Percentiles rank a stretch among this genome's conserved stretches.
These are phyloP conservation scores for Galeopsomyia nigrocyanea DNA, from an alignment of 2,888 invertebrate genomes.

Conservation along the genomic window DNA sequence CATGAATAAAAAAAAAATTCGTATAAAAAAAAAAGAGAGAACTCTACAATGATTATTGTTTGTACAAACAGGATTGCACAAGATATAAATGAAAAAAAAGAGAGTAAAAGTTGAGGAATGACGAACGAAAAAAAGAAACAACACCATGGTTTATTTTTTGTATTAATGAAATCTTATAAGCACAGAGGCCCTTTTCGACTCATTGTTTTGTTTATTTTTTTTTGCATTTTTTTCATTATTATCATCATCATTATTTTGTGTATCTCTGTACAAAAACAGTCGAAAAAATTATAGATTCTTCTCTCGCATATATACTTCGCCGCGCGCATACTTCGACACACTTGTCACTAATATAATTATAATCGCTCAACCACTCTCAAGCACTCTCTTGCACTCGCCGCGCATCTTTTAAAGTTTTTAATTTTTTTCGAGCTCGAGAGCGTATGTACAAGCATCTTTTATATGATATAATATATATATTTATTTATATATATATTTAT, in stretches of 20 bases:
- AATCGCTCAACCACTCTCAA: slow-evolving; percentile 25
- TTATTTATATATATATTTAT: slow-evolving; percentile 37
- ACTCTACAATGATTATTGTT: no score
- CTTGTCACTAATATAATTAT: not conserved
- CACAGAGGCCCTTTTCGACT: slow-evolving; percentile 63
- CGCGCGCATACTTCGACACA: slow-evolving; percentile 39
- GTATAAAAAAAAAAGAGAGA: not conserved
- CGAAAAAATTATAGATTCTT: slow-evolving; percentile 68
- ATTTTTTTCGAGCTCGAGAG: slow-evolving; percentile 67
- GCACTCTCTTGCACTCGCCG: slow-evolving; percentile 43
- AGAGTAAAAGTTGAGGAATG: slow-evolving; percentile 13
- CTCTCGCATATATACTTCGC: slow-evolving; percentile 39
- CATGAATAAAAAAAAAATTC: not conserved
- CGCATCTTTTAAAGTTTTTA: slow-evolving; percentile 63
- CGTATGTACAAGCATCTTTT: slow-evolving; percentile 66
- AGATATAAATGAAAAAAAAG: slow-evolving; percentile 2
- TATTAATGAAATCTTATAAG: slow-evolving; percentile 69
- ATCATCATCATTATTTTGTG: slow-evolving; percentile 57
- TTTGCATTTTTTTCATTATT: slow-evolving; percentile 56
- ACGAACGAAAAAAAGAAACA: slow-evolving; percentile 20
- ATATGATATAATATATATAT: slow-evolving; percentile 57
- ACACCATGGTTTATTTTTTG: slow-evolving; percentile 51
- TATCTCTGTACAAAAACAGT: slow-evolving; percentile 69
- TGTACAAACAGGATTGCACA: no score
- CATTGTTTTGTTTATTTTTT: no score